Conservation (phyloP, 2,113 vertebrate genomes). For the Cebidichthys violaceus region DNA sequence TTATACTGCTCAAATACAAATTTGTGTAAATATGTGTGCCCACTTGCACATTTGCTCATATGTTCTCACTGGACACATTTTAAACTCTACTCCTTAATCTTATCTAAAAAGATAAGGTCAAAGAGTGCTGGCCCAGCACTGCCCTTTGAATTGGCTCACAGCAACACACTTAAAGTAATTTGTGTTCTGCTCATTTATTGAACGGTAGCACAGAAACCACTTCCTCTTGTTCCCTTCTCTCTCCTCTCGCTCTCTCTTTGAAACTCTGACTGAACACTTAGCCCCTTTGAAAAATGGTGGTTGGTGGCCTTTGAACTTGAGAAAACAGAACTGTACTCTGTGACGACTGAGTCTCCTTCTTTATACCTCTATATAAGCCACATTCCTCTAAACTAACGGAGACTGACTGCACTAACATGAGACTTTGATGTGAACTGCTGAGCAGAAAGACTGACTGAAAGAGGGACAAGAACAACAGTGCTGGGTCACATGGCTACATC, state of each 20-base stretch:
- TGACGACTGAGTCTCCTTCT: conserved; percentile 6
- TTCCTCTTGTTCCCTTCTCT: conserved; percentile 20
- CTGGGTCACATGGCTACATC: conserved; percentile 28
- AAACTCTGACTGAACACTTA: conserved; percentile 14
- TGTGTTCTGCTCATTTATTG: conserved; percentile 59
- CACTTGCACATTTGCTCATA: not conserved
- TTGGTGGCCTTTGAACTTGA: conserved; percentile 47
- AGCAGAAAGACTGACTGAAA: not conserved
- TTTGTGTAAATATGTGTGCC: not conserved
- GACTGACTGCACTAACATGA: not conserved
- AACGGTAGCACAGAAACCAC: conserved; percentile 41
- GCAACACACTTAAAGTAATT: conserved; percentile 62
- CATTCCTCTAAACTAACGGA: not conserved
- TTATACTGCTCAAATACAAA: not conserved
- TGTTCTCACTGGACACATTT: conserved; percentile 19
- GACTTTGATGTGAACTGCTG: not conserved
- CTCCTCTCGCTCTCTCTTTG: not conserved
- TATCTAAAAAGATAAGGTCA: conserved; percentile 59
- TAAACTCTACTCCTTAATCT: conserved; percentile 32
- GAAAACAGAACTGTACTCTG: conserved; percentile 19
- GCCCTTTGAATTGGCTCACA: conserved; percentile 56
- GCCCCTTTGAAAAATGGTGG: conserved; percentile 37
- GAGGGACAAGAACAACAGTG: conserved; percentile 2
- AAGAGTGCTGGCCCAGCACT: conserved; percentile 51
- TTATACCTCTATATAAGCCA: not conserved